Evolutionary conservation across 2,888 invertebrate species (phyloP), one percentile per base, ranked within the genome.

Genomic region (Polietes domitor): DNA sequence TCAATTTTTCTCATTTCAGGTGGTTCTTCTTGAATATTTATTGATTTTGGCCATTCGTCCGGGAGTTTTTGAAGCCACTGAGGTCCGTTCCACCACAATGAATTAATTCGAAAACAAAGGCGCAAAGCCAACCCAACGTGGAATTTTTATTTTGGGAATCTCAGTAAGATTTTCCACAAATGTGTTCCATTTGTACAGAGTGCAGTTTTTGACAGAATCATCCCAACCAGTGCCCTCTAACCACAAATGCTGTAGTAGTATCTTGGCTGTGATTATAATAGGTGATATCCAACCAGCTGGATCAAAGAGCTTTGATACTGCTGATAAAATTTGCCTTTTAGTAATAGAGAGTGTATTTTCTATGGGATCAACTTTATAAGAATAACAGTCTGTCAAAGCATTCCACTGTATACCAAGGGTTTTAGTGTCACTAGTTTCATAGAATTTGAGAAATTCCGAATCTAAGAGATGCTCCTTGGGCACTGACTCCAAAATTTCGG

Each of bases 241-340:
- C 78, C 78, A 82, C 32, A 82, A 12, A 0, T 74, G 32, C 41
- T 73, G 55, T 58, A 32, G 28, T 4, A 82, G 21, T 7, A n/a
- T 26, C 9, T 17, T 26, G 3, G 50, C 21, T 71, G 15, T 9
- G 17, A 73, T 73, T 1, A 55, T n/a, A 26, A 26, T 24, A 12
- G 82, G 82, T 2, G 75, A 68, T 21, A 77, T 19, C 72, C 65
- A 82, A 9, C 78, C 78, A 43, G 63, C n/a, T 12, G 72, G 72
- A 32, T 78, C 72, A 53, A 61, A 73, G 5, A 79, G 32, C 26
- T 65, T 28, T 21, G 37, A 19, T 2, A 58, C 21, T 12, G 17
- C 24, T 19, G 55, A 55, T 3, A 58, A 21, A 15, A 58, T 17
- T 12, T 24, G 24, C 3, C 43, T n/a, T 17, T 61, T 61, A 12